Percentiles rank a stretch among this genome's conserved stretches.
Evolutionary conservation across 2,113 vertebrate genomes (phyloP).

Genomic region (Oophaga pumilio): DNA sequence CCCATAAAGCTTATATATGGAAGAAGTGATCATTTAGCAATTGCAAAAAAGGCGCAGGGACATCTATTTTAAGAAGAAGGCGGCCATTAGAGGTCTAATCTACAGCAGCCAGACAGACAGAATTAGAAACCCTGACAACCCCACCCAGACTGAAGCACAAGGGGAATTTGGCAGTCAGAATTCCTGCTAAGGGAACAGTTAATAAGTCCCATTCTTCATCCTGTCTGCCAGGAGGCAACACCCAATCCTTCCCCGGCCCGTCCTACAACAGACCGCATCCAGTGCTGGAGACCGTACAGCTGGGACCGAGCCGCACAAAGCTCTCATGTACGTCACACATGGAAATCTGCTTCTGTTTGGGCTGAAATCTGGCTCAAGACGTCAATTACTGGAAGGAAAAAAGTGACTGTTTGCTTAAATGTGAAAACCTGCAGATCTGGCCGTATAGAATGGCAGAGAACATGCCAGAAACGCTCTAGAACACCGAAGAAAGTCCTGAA

Average conservation of each 20-base stretch:
- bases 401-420: background rate
- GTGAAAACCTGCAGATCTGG: no score
- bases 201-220: conserved; percentile 42
- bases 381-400: background rate
- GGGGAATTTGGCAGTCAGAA: conserved; percentile 43
- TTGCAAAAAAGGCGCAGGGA: background rate
- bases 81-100: background rate
- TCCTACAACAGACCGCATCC: background rate
- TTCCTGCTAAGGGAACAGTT: conserved; percentile 17
- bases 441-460: no score
- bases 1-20: background rate
- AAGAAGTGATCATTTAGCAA: background rate
- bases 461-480: no score
- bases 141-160: conserved; percentile 9
- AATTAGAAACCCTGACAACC: conserved; percentile 9
- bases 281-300: conserved; percentile 24
- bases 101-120: background rate
- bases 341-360: conserved; percentile 36
- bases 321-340: background rate
- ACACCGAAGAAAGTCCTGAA: no score
- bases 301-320: background rate
- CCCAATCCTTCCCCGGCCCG: conserved; percentile 8
- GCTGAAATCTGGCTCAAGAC: background rate
- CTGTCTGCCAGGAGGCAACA: conserved; percentile 29
- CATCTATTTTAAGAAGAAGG: background rate